These are phyloP conservation scores for Sericinus montela DNA, from an alignment of 2,888 invertebrate genomes.

Conservation along the genomic window DNA sequence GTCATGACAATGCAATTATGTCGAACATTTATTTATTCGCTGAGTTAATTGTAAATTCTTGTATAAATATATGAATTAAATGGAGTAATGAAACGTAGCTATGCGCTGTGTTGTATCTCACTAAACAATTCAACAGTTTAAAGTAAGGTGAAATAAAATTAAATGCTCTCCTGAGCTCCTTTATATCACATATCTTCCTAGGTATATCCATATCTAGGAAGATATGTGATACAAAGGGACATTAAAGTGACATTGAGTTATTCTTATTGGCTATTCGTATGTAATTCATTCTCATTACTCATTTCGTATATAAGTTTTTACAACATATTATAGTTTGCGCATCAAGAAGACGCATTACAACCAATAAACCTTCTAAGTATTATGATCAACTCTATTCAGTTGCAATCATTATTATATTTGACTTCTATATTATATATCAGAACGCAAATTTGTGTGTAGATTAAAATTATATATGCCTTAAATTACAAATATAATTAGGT, in stretches of 20 bases:
- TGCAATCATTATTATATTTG: too few relatives aligned
- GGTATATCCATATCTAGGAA: slow-evolving; percentile 24
- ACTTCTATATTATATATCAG: too few relatives aligned
- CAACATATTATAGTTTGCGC: too few relatives aligned
- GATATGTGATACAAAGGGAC: slow-evolving; percentile 19
- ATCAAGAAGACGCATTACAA: too few relatives aligned
- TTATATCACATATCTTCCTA: too few relatives aligned
- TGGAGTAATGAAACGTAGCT: slow-evolving; percentile 24
- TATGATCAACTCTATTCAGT: too few relatives aligned
- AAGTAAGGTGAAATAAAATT: slow-evolving; percentile 21
- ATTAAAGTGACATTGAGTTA: slow-evolving; percentile 20
- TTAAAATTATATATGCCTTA: too few relatives aligned
- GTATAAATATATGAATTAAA: slow-evolving; percentile 6
- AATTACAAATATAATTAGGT: too few relatives aligned
- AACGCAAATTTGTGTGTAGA: too few relatives aligned
- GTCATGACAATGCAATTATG: neutral
- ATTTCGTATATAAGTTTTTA: neutral
- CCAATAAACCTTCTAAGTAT: too few relatives aligned
- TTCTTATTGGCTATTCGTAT: neutral
- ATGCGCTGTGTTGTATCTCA: slow-evolving; percentile 23
- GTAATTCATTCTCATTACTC: slow-evolving; percentile 6
- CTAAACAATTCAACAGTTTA: slow-evolving; percentile 22
- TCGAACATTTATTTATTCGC: slow-evolving; percentile 13
- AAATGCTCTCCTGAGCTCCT: too few relatives aligned
- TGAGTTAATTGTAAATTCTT: slow-evolving; percentile 21